These are phyloP conservation scores for Drosophila algonquin DNA, from an alignment of 2,888 invertebrate genomes.

Conservation along the genomic window DNA sequence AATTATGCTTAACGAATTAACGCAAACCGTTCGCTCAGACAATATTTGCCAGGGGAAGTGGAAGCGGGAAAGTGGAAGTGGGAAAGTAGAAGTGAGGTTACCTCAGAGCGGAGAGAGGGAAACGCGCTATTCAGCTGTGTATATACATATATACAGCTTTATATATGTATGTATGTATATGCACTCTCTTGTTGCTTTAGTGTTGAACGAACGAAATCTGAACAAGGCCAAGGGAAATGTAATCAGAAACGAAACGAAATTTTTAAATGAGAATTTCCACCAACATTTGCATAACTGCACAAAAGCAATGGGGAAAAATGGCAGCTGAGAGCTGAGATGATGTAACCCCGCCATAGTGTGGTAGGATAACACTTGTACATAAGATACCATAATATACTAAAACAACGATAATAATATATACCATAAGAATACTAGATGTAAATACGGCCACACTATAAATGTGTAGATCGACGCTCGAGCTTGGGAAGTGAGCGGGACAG, in stretches of 20 bases:
- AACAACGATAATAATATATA: too few species aligned
- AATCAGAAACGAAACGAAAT: conserved; percentile 46
- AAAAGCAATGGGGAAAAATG: conserved; percentile 26
- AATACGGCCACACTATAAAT: too few species aligned
- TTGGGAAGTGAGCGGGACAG: too few species aligned
- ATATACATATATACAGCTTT: neutral
- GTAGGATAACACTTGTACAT: too few species aligned
- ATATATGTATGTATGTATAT: conserved; percentile 28
- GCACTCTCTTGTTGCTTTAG: conserved; percentile 37
- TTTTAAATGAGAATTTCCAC: conserved; percentile 51
- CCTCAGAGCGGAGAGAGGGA: conserved; percentile 19
- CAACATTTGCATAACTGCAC: conserved; percentile 69
- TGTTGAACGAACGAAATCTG: conserved; percentile 30
- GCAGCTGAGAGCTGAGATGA: conserved; percentile 34
- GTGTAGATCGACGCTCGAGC: too few species aligned
- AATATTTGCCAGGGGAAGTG: conserved; percentile 17
- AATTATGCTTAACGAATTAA: conserved; percentile 47
- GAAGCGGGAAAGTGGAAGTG: neutral
- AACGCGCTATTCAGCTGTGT: conserved; percentile 12
- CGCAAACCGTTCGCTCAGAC: conserved; percentile 3
- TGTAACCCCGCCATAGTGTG: conserved; percentile 40
- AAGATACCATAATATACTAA: too few species aligned
- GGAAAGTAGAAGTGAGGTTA: conserved; percentile 1
- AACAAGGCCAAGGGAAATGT: conserved; percentile 48
- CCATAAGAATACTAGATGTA: too few species aligned